phyloP scores from a whole-genome alignment of 2,797 vertebrate species.

The Syndactyla subalaris region DNA sequence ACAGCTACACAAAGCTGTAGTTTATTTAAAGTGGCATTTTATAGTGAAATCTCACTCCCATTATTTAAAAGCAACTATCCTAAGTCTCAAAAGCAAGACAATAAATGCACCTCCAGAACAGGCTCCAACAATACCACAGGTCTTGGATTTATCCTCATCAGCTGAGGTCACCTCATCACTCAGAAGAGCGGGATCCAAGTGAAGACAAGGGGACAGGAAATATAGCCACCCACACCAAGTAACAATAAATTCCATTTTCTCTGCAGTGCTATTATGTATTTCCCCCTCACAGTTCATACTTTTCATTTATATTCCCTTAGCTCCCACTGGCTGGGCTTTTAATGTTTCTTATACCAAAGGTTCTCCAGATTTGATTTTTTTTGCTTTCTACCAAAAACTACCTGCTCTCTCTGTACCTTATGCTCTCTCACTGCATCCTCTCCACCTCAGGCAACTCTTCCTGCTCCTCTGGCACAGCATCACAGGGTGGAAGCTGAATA shows the following conservation, averaged over 20 bases:
- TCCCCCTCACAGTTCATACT: background rate
- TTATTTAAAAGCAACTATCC: constrained; percentile 1
- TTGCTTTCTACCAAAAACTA: background rate
- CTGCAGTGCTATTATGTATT: background rate
- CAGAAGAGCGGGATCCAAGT: background rate
- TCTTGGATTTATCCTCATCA: background rate
- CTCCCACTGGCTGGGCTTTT: background rate
- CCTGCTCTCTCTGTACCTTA: background rate
- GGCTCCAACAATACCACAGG: background rate
- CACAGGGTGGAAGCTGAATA: background rate
- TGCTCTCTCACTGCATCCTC: background rate
- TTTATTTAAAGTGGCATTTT: constrained; percentile 18
- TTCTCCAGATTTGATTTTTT: background rate
- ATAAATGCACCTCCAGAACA: background rate
- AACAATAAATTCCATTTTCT: constrained; percentile 7
- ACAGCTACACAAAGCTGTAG: background rate
- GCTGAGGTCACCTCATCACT: constrained; percentile 49
- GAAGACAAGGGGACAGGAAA: constrained; percentile 37
- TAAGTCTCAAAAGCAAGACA: background rate
- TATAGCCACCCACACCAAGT: constrained; percentile 27
- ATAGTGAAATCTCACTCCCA: background rate
- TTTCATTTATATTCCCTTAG: constrained; percentile 15
- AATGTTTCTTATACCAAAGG: background rate
- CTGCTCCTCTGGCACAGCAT: constrained; percentile 17
- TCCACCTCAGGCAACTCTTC: background rate